Base-by-base conservation (phyloP, 1,140 invertebrate species). In the Zaprionus gabonicus region DNA sequence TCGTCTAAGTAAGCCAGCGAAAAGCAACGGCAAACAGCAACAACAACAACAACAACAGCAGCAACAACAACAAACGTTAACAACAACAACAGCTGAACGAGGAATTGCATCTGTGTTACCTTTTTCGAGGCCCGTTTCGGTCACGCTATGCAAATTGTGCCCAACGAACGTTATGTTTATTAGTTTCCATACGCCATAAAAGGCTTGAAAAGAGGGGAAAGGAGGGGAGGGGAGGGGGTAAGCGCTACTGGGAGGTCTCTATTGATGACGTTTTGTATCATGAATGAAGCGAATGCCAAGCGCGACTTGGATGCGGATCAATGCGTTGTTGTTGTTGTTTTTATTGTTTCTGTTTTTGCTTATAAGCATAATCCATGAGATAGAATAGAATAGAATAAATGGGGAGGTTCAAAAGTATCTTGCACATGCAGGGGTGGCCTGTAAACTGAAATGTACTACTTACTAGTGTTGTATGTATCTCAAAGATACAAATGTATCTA, bases 261-360 rank as follows among this genome's bases (percentile, higher is more conserved):
- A 41, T 12, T 20, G 55, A 65, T 90, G 81, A 90, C 81, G 84
- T 81, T 79, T 84, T 76, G 41, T 55, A 3, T 51, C 23, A 69
- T 81, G 71, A 87, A 79, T 90, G 84, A 78, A 68, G 28, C 80
- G 84, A 84, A 88, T 88, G 63, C 41, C 57, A 84, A 88, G 88
- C 84, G 66, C 66, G 65, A 46, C 46, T 31, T 34, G 57, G 57
- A 69, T 9, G n/a, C n/a, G 41, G n/a, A 46, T 46, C 41, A 46
- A 17, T 46, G 7, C n/a, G 36, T 38, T 12, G 36, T 66, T 23
- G 36, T 66, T 23, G 23, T 23, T 59, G 53, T 57, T 72, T 62
- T 36, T 53, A 59, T 71, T 65, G n/a, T 66, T 71, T 46, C 69
- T 76, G 46, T 17, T 49, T 17, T 64, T 56, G 28, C 23, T 60